Percentiles rank a stretch among this genome's conserved stretches.
phyloP scores from a whole-genome alignment of 2,113 vertebrate genomes.

The Tychaedon coryphoeus region DNA sequence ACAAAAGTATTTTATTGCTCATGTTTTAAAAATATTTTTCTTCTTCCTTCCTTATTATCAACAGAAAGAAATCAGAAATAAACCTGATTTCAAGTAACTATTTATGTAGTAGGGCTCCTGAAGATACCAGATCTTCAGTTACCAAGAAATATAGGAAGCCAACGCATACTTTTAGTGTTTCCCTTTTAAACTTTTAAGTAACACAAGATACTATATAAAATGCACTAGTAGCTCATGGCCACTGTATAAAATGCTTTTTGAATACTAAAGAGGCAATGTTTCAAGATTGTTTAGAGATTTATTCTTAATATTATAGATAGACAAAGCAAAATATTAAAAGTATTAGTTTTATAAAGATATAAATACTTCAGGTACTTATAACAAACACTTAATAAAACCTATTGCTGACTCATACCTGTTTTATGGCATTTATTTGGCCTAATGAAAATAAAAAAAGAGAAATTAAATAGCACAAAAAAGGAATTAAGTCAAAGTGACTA shows the following conservation, averaged over 20 bases:
- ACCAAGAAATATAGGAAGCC: background rate
- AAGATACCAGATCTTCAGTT: background rate
- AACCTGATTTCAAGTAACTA: background rate
- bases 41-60: background rate
- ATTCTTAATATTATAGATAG: background rate
- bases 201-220: background rate
- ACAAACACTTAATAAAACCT: background rate
- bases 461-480: background rate
- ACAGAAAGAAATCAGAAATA: background rate
- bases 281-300: background rate
- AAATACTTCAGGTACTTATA: background rate
- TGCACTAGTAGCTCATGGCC: background rate
- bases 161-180: background rate
- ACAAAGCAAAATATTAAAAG: background rate
- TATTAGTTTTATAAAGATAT: background rate
- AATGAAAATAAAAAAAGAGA: background rate
- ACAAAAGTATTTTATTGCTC: background rate
- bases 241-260: background rate
- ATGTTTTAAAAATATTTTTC: background rate
- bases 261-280: background rate
- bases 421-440: background rate
- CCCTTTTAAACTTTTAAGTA: background rate
- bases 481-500: background rate
- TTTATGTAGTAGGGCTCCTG: background rate
- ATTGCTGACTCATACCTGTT: background rate